These are phyloP conservation scores for Gallinago nigripennis DNA, from an alignment of 2,797 vertebrate genomes.

Conservation along the genomic window DNA sequence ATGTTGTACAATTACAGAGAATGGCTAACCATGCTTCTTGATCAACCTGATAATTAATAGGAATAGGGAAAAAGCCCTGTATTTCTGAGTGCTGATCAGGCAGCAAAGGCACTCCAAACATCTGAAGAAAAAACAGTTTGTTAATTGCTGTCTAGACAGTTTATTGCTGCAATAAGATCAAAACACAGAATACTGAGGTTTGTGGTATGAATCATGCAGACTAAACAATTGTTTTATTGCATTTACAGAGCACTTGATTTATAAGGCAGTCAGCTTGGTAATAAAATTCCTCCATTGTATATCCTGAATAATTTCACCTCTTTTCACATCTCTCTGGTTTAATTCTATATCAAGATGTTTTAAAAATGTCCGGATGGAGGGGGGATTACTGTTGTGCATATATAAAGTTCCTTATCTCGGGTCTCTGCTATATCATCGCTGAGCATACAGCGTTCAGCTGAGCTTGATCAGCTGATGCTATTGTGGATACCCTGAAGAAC, in stretches of 20 bases:
- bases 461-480: background rate
- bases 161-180: conserved; percentile 99
- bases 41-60: conserved; percentile 74
- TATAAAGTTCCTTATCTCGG: background rate
- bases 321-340: conserved; percentile 68
- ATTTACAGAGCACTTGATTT: conserved; percentile 85
- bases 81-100: conserved; percentile 62
- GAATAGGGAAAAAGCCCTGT: conserved; percentile 62
- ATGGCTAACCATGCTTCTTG: background rate
- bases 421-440: background rate
- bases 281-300: conserved; percentile 80
- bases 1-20: background rate
- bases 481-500: background rate
- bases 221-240: conserved; percentile 90
- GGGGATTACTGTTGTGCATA: background rate
- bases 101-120: conserved; percentile 78
- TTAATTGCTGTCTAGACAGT: conserved; percentile 99
- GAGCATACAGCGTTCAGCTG: background rate
- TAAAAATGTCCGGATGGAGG: background rate
- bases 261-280: conserved; percentile 73
- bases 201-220: conserved; percentile 89
- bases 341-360: conserved; percentile 33
- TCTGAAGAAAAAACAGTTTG: conserved; percentile 82
- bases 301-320: conserved; percentile 78
- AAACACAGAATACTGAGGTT: conserved; percentile 89